Percentiles rank a stretch among this genome's conserved stretches.
phyloP scores from a whole-genome alignment of 2,797 vertebrate genomes.

The Apogon talboti region DNA sequence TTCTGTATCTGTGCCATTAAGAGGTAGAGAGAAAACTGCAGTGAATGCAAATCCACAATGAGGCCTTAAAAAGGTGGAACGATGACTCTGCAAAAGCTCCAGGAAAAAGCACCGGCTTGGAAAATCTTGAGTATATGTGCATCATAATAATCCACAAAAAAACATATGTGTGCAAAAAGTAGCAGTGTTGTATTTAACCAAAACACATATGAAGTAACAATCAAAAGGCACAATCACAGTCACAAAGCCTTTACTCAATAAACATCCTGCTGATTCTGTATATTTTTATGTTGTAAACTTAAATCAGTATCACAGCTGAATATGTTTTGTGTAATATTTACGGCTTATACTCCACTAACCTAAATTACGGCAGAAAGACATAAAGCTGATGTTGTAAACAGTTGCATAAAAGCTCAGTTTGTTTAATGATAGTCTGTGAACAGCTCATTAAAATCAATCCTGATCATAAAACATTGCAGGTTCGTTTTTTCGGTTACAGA shows the following conservation, averaged over 20 bases:
- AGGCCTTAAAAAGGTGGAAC: no score
- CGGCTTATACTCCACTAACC: not conserved
- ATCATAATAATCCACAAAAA: no score
- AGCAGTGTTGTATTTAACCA: not conserved
- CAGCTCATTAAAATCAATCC: slow-evolving; percentile 3
- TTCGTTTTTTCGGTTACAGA: slow-evolving; percentile 57
- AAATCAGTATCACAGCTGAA: not conserved
- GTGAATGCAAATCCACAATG: no score
- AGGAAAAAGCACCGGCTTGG: no score
- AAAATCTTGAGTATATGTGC: no score
- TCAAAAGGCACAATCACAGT: not conserved
- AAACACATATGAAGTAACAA: not conserved
- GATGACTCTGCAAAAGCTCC: no score
- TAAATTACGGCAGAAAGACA: not conserved
- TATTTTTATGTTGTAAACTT: not conserved
- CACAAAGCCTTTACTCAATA: not conserved
- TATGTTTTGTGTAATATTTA: not conserved
- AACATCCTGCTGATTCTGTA: not conserved
- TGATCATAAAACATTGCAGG: not conserved
- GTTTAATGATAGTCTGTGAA: not conserved
- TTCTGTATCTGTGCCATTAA: no score
- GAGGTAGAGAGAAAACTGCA: no score
- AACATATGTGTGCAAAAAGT: no score
- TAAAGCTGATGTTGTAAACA: not conserved
- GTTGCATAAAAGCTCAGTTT: slow-evolving; percentile 16